These are phyloP conservation scores for Gonocerus acuteangulatus DNA, from an alignment of 2,888 invertebrate genomes.

Conservation along the genomic window DNA sequence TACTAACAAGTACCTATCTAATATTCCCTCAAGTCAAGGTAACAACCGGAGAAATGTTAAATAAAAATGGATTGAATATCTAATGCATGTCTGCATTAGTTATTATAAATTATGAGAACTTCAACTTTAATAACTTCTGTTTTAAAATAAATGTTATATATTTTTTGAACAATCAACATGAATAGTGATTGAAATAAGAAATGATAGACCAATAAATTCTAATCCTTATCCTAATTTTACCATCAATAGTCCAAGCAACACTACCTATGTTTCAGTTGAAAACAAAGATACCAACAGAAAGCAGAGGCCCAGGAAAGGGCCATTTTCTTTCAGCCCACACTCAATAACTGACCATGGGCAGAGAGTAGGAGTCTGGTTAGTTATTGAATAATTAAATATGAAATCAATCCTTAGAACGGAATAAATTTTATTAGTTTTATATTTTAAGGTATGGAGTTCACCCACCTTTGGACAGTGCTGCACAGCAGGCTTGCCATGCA, in stretches of 20 bases:
- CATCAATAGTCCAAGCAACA: too few species aligned
- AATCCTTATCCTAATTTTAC: neutral
- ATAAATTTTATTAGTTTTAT: neutral
- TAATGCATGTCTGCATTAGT: too few species aligned
- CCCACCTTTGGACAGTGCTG: constrained; percentile 41
- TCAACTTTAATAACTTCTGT: too few species aligned
- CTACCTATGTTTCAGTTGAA: constrained; percentile 32
- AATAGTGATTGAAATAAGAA: neutral
- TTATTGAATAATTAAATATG: constrained; percentile 21
- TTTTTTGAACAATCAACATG: neutral
- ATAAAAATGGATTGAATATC: too few species aligned
- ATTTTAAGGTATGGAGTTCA: constrained; percentile 31
- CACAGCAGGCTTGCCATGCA: constrained; percentile 49
- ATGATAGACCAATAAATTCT: neutral
- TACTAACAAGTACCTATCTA: too few species aligned
- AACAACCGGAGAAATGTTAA: too few species aligned
- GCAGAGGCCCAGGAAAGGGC: constrained; percentile 31
- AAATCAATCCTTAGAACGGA: neutral
- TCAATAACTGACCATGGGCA: constrained; percentile 30
- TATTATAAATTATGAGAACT: too few species aligned
- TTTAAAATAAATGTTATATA: too few species aligned
- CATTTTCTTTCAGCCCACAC: constrained; percentile 34
- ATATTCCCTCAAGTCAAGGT: too few species aligned
- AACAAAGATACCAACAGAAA: constrained; percentile 33
- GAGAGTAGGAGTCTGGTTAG: constrained; percentile 45